Conservation (phyloP, 1,140 invertebrate species). For the Meloidogyne chitwoodi region DNA sequence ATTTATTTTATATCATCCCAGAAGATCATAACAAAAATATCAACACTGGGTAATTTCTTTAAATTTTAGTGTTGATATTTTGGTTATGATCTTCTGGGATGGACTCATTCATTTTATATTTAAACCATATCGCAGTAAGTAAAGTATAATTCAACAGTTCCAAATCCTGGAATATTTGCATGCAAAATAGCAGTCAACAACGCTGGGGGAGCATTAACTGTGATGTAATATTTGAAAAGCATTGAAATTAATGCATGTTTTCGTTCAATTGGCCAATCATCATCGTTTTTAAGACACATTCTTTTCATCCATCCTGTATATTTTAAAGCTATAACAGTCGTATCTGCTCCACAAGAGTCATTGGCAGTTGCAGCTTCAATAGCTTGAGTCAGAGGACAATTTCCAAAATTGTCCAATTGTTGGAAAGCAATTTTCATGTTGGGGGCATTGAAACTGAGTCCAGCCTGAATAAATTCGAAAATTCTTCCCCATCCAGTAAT, state of each 20-base stretch:
- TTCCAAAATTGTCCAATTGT: neutral
- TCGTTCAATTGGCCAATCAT: neutral
- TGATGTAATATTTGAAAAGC: neutral
- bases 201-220: neutral
- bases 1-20: neutral
- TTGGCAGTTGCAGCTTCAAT: neutral
- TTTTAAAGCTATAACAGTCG: neutral
- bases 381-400: neutral
- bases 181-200: neutral
- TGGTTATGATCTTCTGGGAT: too few relatives aligned
- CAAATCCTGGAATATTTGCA: neutral
- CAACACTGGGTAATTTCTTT: too few relatives aligned
- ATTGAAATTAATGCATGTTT: neutral
- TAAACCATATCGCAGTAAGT: neutral
- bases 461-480: neutral
- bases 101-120: too few relatives aligned
- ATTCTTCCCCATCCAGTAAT: neutral
- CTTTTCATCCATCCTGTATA: slow-evolving; percentile 1
- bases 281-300: neutral
- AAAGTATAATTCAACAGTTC: neutral
- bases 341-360: neutral
- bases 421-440: neutral
- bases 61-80: too few relatives aligned
- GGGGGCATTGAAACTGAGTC: neutral
- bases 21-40: too few relatives aligned